A percentile compares a stretch with the other conserved stretches of the same genome.
phyloP scores from a whole-genome alignment of 2,888 invertebrate genomes.

The Hemicrepidius hirtus region DNA sequence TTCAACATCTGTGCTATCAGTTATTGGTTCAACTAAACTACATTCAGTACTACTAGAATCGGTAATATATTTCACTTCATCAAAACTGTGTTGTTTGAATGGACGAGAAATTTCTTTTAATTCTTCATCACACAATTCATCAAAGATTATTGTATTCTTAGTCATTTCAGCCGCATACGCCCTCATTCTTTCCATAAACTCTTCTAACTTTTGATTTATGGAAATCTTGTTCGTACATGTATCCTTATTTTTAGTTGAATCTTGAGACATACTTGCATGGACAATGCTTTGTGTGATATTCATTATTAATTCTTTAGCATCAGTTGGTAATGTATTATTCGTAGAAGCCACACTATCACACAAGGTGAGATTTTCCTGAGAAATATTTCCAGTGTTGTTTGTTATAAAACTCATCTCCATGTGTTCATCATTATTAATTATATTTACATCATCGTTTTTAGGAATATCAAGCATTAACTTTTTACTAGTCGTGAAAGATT shows the following conservation, averaged over 20 bases:
- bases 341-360: not conserved
- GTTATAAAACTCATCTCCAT: not conserved
- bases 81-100: not conserved
- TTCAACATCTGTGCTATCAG: not conserved
- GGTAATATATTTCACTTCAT: not conserved
- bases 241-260: not conserved
- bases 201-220: not conserved
- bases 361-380: constrained; percentile 32
- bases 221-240: too few species aligned
- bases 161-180: not conserved
- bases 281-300: not conserved
- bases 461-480: not conserved
- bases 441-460: not conserved
- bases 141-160: not conserved
- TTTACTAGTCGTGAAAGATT: not conserved
- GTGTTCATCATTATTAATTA: not conserved
- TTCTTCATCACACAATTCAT: not conserved
- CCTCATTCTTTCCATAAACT: not conserved
- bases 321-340: not conserved
- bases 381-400: constrained; percentile 26
- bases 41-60: not conserved
- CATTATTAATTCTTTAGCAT: not conserved
- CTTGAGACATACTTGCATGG: not conserved
- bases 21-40: not conserved
- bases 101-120: not conserved